Percentiles rank a stretch among this genome's conserved stretches.
Conservation (phyloP, 2,888 invertebrate species). For the Pherbina coryleti region DNA sequence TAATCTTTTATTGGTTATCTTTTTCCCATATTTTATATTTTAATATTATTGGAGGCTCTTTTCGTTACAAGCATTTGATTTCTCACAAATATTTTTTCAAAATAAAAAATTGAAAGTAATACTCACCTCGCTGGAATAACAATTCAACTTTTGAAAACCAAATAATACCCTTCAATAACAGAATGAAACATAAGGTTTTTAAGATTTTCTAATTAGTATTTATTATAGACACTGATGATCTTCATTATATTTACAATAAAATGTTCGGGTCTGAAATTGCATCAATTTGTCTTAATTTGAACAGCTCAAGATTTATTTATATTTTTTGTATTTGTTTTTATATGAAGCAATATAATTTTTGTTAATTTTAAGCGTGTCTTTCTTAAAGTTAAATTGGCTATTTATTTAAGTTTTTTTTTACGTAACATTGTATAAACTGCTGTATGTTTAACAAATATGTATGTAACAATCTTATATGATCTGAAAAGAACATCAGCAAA, state of each 20-base stretch:
- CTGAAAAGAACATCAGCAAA: not conserved
- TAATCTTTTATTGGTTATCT: too few relatives aligned
- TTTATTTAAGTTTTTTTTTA: not conserved
- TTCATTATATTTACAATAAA: conserved; percentile 21
- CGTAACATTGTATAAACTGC: not conserved
- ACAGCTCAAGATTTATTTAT: conserved; percentile 2
- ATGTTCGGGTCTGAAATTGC: conserved; percentile 14
- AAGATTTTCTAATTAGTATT: conserved; percentile 8
- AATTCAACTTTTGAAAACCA: not conserved
- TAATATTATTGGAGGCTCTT: too few relatives aligned
- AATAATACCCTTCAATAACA: not conserved
- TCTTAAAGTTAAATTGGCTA: not conserved
- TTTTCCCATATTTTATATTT: too few relatives aligned
- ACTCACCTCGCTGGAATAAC: too few relatives aligned
- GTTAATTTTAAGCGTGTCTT: not conserved
- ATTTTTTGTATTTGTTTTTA: not conserved
- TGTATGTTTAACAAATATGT: too few relatives aligned
- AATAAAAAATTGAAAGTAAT: too few relatives aligned
- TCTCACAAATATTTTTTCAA: too few relatives aligned
- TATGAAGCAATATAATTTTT: not conserved
- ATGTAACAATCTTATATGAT: too few relatives aligned
- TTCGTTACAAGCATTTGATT: too few relatives aligned
- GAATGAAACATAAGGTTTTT: not conserved
- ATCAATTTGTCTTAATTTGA: not conserved
- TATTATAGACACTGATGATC: conserved; percentile 26